Base-by-base conservation (phyloP, 2,888 invertebrate genomes). In the Agonopterix alstromeriana region DNA sequence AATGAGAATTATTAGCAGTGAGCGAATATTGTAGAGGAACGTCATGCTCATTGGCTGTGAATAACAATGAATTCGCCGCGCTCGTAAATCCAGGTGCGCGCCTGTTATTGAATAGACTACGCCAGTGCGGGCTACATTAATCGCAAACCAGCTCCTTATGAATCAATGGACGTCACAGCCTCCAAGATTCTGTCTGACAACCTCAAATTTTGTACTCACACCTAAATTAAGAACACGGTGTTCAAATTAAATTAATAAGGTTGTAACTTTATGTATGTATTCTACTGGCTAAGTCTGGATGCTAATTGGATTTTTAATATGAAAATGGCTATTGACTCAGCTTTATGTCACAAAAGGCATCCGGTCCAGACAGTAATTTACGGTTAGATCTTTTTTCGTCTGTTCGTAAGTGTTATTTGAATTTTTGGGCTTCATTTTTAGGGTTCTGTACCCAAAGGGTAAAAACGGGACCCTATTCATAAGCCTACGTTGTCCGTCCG, bases 11-110 rank as follows among this genome's bases (percentile, higher is more conserved):
- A 51, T 51, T 50, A 65, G 60, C 63, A 63, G 62, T 64, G 60
- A 63, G 61, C 53, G 58, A 70, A 69, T 70, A 72, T 70, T 61
- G 63, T 63, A 66, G 67, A 71, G 70, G 59, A 27, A 60, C 67
- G 67, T 70, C 65, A 71, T 69, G 71, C 67, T 75, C 71, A 70
- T 71, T 70, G 74, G 69, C 65, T 70, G 75, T 71, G 74, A 78
- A 80, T 82, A 82, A 79, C 80, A 81, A 82, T 81, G 78, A 83
- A 81, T 77, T 77, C 76, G 73, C 67, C 62, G 65, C 65, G 74
- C 70, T 79, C 82, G 67, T 82, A 82, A 83, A 82, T 84, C 74
- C 71, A 79, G 80, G 78, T 77, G 76, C 70, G 76, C 70, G 70
- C 67, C 76, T 82, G 76, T 73, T 76, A 73, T 76, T 77, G 82